Evolutionary conservation across 1,140 invertebrate species (phyloP).

Genomic region (Bathynomus jamesi): DNA sequence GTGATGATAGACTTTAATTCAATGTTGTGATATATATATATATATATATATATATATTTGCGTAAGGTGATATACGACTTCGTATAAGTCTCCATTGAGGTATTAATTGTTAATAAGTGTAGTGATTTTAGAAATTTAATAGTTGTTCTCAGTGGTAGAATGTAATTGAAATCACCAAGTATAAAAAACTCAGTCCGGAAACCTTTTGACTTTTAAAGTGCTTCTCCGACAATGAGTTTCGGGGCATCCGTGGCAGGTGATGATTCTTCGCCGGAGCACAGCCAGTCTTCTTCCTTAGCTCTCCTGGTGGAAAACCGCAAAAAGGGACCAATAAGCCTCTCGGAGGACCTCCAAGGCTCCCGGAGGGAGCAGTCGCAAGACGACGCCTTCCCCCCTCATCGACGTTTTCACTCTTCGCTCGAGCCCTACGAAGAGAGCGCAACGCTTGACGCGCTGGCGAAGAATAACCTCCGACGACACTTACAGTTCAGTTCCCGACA

Average conservation of each 20-base stretch:
- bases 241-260: background rate
- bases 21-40: background rate
- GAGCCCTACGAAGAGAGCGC: background rate
- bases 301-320: background rate
- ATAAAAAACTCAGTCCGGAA: too few species aligned
- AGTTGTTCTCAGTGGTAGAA: background rate
- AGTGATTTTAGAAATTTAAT: background rate
- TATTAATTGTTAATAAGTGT: background rate
- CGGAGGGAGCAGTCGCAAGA: background rate
- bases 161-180: background rate
- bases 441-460: background rate
- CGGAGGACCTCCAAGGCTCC: background rate
- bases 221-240: background rate
- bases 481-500: background rate
- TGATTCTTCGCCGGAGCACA: background rate
- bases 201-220: too few species aligned
- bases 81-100: background rate
- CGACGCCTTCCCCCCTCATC: background rate
- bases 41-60: background rate
- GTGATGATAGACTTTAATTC: too few species aligned
- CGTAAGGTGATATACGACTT: background rate
- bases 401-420: background rate
- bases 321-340: background rate
- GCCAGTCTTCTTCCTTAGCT: background rate
- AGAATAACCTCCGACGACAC: background rate